Base-by-base conservation (phyloP, 2,797 vertebrate genomes). In the Lates japonicus region DNA sequence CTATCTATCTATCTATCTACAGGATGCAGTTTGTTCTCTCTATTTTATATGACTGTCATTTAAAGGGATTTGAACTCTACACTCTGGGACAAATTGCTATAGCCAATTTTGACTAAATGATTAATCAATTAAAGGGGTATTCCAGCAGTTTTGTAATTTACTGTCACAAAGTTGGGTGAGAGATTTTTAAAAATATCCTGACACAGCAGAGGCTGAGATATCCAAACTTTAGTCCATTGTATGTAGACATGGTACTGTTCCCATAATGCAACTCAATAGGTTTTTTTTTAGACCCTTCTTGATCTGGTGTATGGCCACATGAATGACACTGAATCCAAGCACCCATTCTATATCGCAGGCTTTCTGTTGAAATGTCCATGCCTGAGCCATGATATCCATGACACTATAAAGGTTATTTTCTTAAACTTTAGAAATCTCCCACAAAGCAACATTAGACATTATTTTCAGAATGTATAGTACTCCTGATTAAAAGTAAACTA, bases 221-320 rank as follows among this genome's bases (percentile, higher is more conserved):
- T 52, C 29, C 17, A 13, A 20, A 39, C 6, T 51, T 61, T 64
- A 41, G 37, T 7, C 16, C 37, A 3, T 2, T 9, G 9, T 31
- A 35, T 33, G 60, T 29, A 29, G 25, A 29, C 25, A 29, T 29
- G 25, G 25, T 42, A 55, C 55, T 33, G 19, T 37, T 71, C 48
- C 31, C 11, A 80, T 22, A 48, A 55, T 73, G n/a, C 64, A 70
- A 57, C n/a, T 33, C 7, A 25, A 55, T n/a, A 58, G 13, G 2
- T 2, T 69, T 11, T 61, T 72, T 76, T 61, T 52, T 22, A 61
- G 33, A 52, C 29, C 1, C 1, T 69, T 42, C 5, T 14, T 61
- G 29, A 25, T 72, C 22, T 70, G 31, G 35, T 72, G n/a, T 31
- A 73, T 46, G 41, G 54, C 66, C 16, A 48, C 37, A 57, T 74